These are phyloP conservation scores for Myiopsitta monachus DNA, from an alignment of 2,113 vertebrate species.

Conservation along the genomic window DNA sequence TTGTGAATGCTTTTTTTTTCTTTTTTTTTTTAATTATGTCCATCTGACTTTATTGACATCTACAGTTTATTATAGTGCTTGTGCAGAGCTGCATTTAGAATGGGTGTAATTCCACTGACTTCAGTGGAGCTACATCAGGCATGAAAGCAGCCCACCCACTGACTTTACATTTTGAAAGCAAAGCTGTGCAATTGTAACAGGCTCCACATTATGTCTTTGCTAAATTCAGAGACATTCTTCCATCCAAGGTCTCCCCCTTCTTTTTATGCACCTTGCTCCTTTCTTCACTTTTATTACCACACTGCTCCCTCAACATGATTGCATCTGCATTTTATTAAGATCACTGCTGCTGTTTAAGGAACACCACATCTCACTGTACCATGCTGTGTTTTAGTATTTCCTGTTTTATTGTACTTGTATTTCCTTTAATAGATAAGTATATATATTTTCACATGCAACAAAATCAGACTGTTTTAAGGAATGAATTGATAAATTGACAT, in stretches of 20 bases:
- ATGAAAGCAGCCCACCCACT: slow-evolving; percentile 39
- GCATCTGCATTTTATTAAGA: slow-evolving; percentile 50
- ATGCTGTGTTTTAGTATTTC: slow-evolving; percentile 54
- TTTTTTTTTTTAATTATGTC: background rate
- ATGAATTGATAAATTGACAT: slow-evolving; percentile 61
- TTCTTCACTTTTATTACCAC: slow-evolving; percentile 39
- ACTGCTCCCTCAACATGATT: background rate
- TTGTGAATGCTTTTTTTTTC: background rate
- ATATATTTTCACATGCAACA: slow-evolving; percentile 38
- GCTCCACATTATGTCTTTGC: slow-evolving; percentile 3
- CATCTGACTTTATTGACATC: background rate
- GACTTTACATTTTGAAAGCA: slow-evolving; percentile 38
- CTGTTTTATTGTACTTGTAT: slow-evolving; percentile 11
- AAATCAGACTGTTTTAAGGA: slow-evolving; percentile 44
- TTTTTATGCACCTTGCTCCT: slow-evolving; percentile 24
- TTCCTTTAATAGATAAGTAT: slow-evolving; percentile 43
- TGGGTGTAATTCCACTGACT: background rate
- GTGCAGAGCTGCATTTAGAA: background rate
- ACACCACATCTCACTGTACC: background rate
- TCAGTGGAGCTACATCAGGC: background rate
- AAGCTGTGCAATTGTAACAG: slow-evolving; percentile 36
- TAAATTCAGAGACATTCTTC: slow-evolving; percentile 33
- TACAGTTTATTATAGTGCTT: background rate
- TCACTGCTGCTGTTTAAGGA: slow-evolving; percentile 23
- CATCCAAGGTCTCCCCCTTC: background rate